Base-by-base conservation (phyloP, 2,888 invertebrate genomes). In the Amiota communis region DNA sequence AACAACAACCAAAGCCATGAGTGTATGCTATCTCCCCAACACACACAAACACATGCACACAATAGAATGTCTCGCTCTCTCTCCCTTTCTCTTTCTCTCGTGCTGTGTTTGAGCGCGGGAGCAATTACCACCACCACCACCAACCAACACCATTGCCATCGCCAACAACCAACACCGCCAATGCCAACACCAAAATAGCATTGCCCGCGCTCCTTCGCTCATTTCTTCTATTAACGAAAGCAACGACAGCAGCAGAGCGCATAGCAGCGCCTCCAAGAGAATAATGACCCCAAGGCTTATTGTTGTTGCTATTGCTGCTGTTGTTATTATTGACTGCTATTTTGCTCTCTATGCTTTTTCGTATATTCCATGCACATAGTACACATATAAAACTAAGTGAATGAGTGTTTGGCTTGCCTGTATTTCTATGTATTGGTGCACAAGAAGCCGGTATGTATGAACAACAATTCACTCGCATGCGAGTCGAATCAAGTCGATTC, bases 211-310 rank as follows among this genome's bases (percentile, higher is more conserved):
- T 76, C 76, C 46, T 36, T 12, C n/a, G 2, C 63, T 63, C 13
- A 63, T 53, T 56, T 17, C 23, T 70, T 23, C 15, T 36, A 36
- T 36, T 36, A 36, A 36, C 36, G 36, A 36, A 36, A 17, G 20
- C n/a, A 23, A 8, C 36, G 23, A 49, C 20, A 53, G 51, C 63
- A 36, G 63, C 51, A 63, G 53, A 49, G 17, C 51, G 51, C 67
- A 57, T 8, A 48, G 67, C 70, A 51, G 74, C 48, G 80, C 78
- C 81, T 81, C 84, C 85, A 87, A 87, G 88, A 89, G 88, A 88
- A 88, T 88, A 88, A 88, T 88, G 88, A 88, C 88, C 88, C 89
- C 88, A 88, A 88, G 86, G 87, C 84, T 86, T 82, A 81, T 83
- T 80, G 84, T 80, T 73, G 77, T 59, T 71, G 56, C 9, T 36